phyloP scores from a whole-genome alignment of 2,888 invertebrate genomes.

The Ethmia dodecea region DNA sequence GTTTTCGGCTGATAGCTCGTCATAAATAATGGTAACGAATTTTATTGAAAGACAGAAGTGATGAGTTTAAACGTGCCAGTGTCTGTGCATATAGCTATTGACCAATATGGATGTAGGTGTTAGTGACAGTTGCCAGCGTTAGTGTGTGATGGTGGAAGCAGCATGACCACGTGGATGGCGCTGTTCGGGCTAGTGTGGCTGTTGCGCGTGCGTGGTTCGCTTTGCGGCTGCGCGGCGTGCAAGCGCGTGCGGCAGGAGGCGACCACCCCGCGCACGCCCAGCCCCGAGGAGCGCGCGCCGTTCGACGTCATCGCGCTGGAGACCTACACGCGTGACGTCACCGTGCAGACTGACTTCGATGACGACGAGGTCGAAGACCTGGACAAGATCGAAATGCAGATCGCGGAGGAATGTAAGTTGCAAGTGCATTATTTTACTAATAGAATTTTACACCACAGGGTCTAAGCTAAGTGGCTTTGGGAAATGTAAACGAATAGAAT shows the following conservation, averaged over 20 bases:
- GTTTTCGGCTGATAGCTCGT: no score
- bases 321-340: conserved; percentile 67
- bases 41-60: background rate
- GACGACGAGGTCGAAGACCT: conserved; percentile 63
- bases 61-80: no score
- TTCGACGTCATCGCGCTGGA: conserved; percentile 69
- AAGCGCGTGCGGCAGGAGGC: conserved; percentile 67
- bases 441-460: no score
- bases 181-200: conserved; percentile 92
- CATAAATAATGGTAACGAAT: no score
- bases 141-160: conserved; percentile 52
- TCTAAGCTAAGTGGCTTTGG: no score
- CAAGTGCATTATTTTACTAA: no score
- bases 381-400: conserved; percentile 68
- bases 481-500: no score
- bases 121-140: background rate
- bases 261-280: conserved; percentile 41
- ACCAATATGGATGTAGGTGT: no score
- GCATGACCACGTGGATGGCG: conserved; percentile 84
- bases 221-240: conserved; percentile 86
- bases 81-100: no score
- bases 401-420: conserved; percentile 65
- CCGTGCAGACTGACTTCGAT: conserved; percentile 72
- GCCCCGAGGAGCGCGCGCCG: conserved; percentile 51
- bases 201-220: conserved; percentile 87